These are phyloP conservation scores for Chaenogobius annularis DNA, from an alignment of 2,113 vertebrate genomes.

Conservation along the genomic window DNA sequence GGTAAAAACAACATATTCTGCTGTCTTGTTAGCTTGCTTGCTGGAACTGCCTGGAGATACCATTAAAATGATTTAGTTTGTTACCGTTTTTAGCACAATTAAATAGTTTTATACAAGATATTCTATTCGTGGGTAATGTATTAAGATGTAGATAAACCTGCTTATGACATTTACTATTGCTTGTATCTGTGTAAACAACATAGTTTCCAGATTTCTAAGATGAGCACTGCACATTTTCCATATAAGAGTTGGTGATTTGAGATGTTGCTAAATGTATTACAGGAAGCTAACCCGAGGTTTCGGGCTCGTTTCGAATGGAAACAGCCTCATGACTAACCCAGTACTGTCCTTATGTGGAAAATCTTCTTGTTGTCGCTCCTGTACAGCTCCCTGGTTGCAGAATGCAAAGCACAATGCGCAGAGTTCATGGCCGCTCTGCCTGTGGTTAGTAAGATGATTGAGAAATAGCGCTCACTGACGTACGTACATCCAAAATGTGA, in stretches of 20 bases:
- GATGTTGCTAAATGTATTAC: conserved; percentile 1
- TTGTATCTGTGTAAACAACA: background rate
- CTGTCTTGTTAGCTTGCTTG: background rate
- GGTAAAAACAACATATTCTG: background rate
- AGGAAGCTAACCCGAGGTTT: background rate
- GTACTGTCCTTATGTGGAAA: conserved; percentile 34
- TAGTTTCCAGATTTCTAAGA: background rate
- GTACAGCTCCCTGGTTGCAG: conserved; percentile 8
- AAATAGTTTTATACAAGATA: background rate
- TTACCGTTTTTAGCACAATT: background rate
- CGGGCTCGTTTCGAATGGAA: conserved; percentile 1
- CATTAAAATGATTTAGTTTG: background rate
- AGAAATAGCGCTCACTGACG: conserved; percentile 72
- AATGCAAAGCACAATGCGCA: conserved; percentile 23
- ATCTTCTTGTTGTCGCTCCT: background rate
- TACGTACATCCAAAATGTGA: conserved; percentile 62
- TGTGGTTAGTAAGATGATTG: conserved; percentile 69
- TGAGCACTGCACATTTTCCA: background rate
- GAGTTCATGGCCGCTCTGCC: conserved; percentile 59
- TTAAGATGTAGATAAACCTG: too few species aligned
- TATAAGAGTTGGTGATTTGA: background rate
- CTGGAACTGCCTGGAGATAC: background rate
- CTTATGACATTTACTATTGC: too few species aligned
- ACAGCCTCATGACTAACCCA: conserved; percentile 46
- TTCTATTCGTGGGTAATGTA: background rate